Conservation (phyloP, 2,113 vertebrate genomes). For the Gasterosteus aculeatus region DNA sequence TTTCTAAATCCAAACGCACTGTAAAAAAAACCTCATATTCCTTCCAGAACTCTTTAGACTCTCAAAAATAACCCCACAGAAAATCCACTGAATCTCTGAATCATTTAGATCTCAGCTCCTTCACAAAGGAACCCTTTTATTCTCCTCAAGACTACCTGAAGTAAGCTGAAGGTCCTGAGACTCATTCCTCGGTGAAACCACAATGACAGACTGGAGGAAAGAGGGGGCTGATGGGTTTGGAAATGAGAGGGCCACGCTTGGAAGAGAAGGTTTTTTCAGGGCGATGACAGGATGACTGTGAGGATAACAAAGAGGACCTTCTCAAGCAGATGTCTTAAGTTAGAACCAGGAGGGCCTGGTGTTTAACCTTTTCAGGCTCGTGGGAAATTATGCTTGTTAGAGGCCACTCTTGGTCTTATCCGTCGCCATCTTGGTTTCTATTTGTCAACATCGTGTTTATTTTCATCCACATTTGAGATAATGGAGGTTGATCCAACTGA, state of each 20-base stretch:
- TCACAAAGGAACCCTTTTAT: neutral
- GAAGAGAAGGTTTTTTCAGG: neutral
- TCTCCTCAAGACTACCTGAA: neutral
- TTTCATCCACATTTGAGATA: too few relatives aligned
- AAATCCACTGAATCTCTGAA: neutral
- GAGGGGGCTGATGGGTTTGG: constrained; percentile 4
- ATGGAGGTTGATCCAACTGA: neutral
- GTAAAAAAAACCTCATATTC: neutral
- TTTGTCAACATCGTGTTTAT: too few relatives aligned
- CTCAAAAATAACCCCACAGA: neutral
- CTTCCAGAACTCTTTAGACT: neutral
- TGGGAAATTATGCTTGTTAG: too few relatives aligned
- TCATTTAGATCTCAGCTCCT: neutral
- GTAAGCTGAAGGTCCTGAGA: neutral
- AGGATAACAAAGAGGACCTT: neutral
- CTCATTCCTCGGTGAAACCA: neutral
- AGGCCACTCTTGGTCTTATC: too few relatives aligned
- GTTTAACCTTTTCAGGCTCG: too few relatives aligned
- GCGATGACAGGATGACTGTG: neutral
- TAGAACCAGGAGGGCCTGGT: neutral
- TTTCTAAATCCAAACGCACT: neutral
- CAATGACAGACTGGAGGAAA: neutral
- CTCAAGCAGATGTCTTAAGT: neutral
- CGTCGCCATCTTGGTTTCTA: too few relatives aligned
- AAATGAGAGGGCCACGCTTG: neutral